Percentiles rank a stretch among this genome's conserved stretches.
phyloP scores from a whole-genome alignment of 2,113 vertebrate genomes.

The Periophthalmodon schlosseri region DNA sequence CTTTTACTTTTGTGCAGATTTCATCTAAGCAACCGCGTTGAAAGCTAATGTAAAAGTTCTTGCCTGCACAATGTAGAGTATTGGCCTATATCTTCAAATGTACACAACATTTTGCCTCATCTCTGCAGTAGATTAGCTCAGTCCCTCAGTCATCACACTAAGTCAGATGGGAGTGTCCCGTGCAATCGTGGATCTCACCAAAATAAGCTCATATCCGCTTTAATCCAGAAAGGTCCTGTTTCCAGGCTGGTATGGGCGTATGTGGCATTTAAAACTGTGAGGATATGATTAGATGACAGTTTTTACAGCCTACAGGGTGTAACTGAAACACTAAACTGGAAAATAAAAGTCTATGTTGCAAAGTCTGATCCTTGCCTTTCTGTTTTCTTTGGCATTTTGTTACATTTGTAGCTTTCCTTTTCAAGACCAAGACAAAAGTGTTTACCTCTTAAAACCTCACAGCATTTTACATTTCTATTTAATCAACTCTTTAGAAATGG shows the following conservation, averaged over 20 bases:
- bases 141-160: slow-evolving; percentile 64
- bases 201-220: slow-evolving; percentile 77
- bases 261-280: slow-evolving; percentile 73
- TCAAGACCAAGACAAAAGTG: slow-evolving; percentile 22
- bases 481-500: neutral
- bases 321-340: slow-evolving; percentile 75
- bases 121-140: slow-evolving; percentile 54
- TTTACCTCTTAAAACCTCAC: slow-evolving; percentile 2
- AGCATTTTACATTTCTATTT: neutral
- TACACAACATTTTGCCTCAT: slow-evolving; percentile 46
- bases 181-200: slow-evolving; percentile 71
- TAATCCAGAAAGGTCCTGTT: slow-evolving; percentile 72
- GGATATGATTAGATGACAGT: slow-evolving; percentile 77
- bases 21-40: too few species aligned
- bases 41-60: neutral
- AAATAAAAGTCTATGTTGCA: slow-evolving; percentile 63
- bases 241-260: slow-evolving; percentile 74
- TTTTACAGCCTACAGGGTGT: slow-evolving; percentile 76
- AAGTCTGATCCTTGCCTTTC: slow-evolving; percentile 57
- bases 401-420: slow-evolving; percentile 47
- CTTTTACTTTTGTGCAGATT: too few species aligned
- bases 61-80: neutral
- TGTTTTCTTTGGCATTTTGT: slow-evolving; percentile 45
- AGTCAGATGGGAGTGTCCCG: slow-evolving; percentile 66
- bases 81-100: slow-evolving; percentile 22